Evolutionary conservation across 2,888 invertebrate genomes (phyloP).

Genomic region (Drosophila sordidula): DNA sequence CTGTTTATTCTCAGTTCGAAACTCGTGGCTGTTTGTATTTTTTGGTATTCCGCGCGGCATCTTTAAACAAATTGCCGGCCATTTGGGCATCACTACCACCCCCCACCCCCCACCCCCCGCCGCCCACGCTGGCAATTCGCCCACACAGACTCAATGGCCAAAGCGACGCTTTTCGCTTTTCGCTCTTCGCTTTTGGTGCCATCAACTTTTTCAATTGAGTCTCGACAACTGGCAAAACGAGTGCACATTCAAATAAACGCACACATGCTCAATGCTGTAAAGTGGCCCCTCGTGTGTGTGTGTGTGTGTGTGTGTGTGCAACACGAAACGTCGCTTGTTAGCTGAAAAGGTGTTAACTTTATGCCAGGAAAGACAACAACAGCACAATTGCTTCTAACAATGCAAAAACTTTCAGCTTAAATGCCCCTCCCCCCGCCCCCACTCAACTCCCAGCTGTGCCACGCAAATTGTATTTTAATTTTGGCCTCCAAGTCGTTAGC

Average conservation of each 20-base stretch:
- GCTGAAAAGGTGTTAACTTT: conserved; percentile 56
- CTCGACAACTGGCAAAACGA: conserved; percentile 54
- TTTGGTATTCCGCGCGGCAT: conserved; percentile 49
- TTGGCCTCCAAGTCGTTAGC: conserved; percentile 26
- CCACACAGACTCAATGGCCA: conserved; percentile 16
- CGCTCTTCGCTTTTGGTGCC: conserved; percentile 36
- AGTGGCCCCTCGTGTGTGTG: conserved; percentile 56
- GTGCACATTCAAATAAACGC: conserved; percentile 42
- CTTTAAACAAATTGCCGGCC: conserved; percentile 66
- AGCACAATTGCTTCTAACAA: conserved; percentile 15
- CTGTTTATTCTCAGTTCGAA: conserved; percentile 9
- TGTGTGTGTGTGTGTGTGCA: conserved; percentile 17
- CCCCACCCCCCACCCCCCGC: neutral
- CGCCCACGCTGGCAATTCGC: neutral
- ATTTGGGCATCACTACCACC: conserved; percentile 45
- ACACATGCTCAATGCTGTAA: conserved; percentile 32
- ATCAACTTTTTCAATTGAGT: conserved; percentile 77
- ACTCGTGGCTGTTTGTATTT: conserved; percentile 14
- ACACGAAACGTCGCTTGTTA: conserved; percentile 55
- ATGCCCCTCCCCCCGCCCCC: conserved; percentile 1
- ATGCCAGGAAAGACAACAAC: conserved; percentile 25
- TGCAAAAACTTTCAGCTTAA: conserved; percentile 33
- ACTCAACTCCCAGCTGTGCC: conserved; percentile 8
- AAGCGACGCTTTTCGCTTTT: conserved; percentile 33
- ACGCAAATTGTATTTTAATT: conserved; percentile 66